Evolutionary conservation across 2,888 invertebrate species (phyloP).

Genomic region (Lypha dubia): DNA sequence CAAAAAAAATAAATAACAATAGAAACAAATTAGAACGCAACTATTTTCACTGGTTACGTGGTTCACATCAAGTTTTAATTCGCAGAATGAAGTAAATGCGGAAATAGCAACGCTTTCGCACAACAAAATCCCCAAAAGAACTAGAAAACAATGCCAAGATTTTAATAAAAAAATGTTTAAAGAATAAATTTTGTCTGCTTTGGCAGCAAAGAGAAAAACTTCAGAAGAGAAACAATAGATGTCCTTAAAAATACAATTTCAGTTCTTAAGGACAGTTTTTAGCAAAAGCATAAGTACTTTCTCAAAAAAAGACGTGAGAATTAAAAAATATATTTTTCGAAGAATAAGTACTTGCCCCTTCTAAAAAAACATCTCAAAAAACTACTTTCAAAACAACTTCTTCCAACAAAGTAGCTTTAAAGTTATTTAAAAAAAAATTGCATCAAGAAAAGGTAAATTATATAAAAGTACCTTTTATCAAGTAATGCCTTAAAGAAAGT

Average conservation of each 20-base stretch:
- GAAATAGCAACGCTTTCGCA: background rate
- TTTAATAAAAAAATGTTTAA: conserved; percentile 13
- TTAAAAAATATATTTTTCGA: too few species aligned
- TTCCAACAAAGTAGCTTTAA: too few species aligned
- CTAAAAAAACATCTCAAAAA: too few species aligned
- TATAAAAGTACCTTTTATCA: too few species aligned
- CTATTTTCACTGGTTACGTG: background rate
- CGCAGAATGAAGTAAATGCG: background rate
- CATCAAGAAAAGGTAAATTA: too few species aligned
- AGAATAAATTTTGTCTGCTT: background rate
- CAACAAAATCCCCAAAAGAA: conserved; percentile 5
- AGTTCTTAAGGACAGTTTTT: too few species aligned
- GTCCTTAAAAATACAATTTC: background rate
- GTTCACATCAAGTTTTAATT: background rate
- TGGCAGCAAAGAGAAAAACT: background rate
- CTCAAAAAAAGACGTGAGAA: too few species aligned
- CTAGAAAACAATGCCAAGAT: conserved; percentile 5
- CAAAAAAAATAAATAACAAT: conserved; percentile 31
- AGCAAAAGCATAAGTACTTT: too few species aligned
- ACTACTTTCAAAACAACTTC: too few species aligned
- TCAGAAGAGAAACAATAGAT: background rate
- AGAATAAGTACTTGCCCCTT: too few species aligned
- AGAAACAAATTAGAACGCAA: conserved; percentile 25
- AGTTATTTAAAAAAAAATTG: too few species aligned
- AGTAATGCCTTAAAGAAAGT: too few species aligned